phyloP scores from a whole-genome alignment of 2,113 vertebrate genomes.

The Columbina picui region DNA sequence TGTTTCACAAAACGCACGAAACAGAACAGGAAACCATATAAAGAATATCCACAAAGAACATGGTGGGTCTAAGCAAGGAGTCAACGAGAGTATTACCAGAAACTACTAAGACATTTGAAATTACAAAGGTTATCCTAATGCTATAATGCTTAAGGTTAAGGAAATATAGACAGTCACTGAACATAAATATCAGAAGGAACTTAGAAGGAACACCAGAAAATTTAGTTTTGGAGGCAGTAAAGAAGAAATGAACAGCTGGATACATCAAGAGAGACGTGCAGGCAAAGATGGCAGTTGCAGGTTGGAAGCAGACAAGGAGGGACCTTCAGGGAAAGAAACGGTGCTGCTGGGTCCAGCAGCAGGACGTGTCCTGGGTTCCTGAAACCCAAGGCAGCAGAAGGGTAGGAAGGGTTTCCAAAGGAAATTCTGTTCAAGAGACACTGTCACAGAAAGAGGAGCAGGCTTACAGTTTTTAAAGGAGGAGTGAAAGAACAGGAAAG shows the following conservation, averaged over 20 bases:
- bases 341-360: neutral
- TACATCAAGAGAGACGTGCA: neutral
- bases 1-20: neutral
- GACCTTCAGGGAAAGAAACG: neutral
- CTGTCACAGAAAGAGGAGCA: neutral
- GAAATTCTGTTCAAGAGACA: neutral
- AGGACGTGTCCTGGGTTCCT: neutral
- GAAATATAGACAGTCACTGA: neutral
- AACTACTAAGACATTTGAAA: neutral
- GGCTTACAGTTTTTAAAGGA: neutral
- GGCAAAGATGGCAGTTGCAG: neutral
- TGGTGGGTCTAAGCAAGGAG: neutral
- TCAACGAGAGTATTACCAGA: neutral
- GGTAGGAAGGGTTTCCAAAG: neutral
- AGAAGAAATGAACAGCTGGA: neutral
- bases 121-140: neutral
- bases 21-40: neutral
- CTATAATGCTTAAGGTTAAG: neutral
- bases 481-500: neutral
- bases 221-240: neutral
- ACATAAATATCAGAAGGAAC: neutral
- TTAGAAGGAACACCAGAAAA: neutral
- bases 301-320: neutral
- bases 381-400: neutral
- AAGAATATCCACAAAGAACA: neutral